A percentile compares a stretch with the other conserved stretches of the same genome.
These are phyloP conservation scores for Cliona cf. orientalis DNA, from an alignment of 37 sponge, comb jelly and placozoan species.

Conservation along the genomic window DNA sequence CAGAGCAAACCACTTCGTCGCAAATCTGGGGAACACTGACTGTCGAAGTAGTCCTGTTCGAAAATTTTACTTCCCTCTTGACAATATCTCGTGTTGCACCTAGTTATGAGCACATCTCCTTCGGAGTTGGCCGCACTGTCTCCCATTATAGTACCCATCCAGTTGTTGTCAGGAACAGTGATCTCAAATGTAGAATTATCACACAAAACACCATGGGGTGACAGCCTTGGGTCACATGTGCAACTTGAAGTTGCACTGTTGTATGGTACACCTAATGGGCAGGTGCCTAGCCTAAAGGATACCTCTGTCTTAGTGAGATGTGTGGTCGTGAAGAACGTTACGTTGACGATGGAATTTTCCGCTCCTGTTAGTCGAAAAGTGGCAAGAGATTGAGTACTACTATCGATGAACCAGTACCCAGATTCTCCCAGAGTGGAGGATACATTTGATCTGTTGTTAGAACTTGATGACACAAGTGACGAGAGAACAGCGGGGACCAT, in stretches of 20 bases:
- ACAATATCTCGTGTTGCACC: not conserved
- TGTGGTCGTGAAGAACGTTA: not conserved
- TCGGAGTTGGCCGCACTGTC: not conserved
- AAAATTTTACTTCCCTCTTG: not conserved
- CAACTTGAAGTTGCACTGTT: not conserved
- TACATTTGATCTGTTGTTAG: not conserved
- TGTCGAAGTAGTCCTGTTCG: constrained; percentile 7
- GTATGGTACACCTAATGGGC: not conserved
- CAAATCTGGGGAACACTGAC: constrained; percentile 11
- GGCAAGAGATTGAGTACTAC: not conserved
- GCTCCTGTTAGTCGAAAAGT: not conserved
- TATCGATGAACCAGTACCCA: not conserved
- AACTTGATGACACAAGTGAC: not conserved
- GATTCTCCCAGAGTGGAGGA: not conserved
- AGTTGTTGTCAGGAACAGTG: not conserved
- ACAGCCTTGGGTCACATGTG: not conserved
- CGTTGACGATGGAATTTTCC: not conserved
- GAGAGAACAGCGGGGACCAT: not conserved
- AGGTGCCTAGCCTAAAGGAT: not conserved
- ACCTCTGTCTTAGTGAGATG: not conserved
- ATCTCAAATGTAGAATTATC: too few species aligned
- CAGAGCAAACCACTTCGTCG: constrained; percentile 38
- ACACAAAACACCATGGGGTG: too few species aligned
- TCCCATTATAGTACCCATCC: not conserved
- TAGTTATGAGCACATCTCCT: not conserved